Evolutionary conservation across 2,113 vertebrate genomes (phyloP).

Genomic region (Otocyon megalotis): DNA sequence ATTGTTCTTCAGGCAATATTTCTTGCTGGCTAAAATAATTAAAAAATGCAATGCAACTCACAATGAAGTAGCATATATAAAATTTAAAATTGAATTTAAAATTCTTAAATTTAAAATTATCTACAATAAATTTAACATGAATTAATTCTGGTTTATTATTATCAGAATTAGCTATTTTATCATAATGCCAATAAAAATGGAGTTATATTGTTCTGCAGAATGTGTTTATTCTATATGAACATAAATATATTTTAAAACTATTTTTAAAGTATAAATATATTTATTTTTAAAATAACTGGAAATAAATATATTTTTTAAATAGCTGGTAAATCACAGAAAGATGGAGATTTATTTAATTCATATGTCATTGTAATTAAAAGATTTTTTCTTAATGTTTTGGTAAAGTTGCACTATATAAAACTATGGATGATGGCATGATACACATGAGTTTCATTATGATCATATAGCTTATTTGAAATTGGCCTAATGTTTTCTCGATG

Average conservation of each 20-base stretch:
- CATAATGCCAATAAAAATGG: slow-evolving; percentile 61
- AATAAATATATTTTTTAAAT: slow-evolving; percentile 68
- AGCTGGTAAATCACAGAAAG: slow-evolving; percentile 67
- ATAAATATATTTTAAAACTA: neutral
- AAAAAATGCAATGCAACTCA: slow-evolving; percentile 80
- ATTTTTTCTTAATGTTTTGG: slow-evolving; percentile 61
- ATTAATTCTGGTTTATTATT: slow-evolving; percentile 78
- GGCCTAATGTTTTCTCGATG: slow-evolving; percentile 80
- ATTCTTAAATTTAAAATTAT: slow-evolving; percentile 76
- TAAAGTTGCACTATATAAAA: slow-evolving; percentile 62
- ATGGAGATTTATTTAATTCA: slow-evolving; percentile 70
- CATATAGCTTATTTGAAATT: slow-evolving; percentile 73
- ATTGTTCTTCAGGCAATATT: slow-evolving; percentile 43
- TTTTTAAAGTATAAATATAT: neutral
- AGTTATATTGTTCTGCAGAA: slow-evolving; percentile 73
- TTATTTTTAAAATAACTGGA: neutral
- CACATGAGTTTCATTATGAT: slow-evolving; percentile 67
- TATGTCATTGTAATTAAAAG: slow-evolving; percentile 53
- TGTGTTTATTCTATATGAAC: slow-evolving; percentile 64
- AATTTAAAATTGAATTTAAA: slow-evolving; percentile 78
- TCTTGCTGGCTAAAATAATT: slow-evolving; percentile 72
- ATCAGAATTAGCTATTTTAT: slow-evolving; percentile 79
- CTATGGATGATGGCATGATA: slow-evolving; percentile 64
- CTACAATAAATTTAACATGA: slow-evolving; percentile 74
- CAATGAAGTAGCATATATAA: slow-evolving; percentile 73